These are phyloP conservation scores for Lottia scabra DNA, from an alignment of 2,888 invertebrate genomes.

Conservation along the genomic window DNA sequence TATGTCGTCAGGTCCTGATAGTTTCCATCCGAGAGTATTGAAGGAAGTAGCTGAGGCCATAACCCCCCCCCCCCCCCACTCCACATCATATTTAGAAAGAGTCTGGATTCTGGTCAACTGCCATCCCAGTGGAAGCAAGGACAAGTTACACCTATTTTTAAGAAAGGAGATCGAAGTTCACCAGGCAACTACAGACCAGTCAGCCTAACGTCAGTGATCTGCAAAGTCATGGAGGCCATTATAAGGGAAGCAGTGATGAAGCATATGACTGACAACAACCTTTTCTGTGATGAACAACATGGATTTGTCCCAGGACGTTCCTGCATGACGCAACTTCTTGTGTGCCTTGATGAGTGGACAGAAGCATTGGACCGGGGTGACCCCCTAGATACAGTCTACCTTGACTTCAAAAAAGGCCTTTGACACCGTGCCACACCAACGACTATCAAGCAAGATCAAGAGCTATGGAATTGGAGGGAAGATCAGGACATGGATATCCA, in stretches of 20 bases:
- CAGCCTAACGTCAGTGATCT: conserved; percentile 15
- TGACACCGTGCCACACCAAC: conserved; percentile 16
- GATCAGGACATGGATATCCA: neutral
- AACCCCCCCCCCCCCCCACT: neutral
- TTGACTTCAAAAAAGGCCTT: neutral
- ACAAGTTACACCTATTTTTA: conserved; percentile 13
- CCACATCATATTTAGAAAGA: conserved; percentile 2
- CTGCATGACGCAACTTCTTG: conserved; percentile 5
- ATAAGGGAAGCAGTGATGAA: conserved; percentile 9
- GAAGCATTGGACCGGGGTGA: conserved; percentile 9
- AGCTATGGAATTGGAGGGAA: neutral
- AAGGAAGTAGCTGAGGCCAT: conserved; percentile 4
- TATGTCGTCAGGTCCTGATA: too few species aligned
- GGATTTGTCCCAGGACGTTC: conserved; percentile 12
- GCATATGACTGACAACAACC: conserved; percentile 6
- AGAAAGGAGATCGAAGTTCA: conserved; percentile 9
- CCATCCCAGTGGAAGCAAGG: conserved; percentile 2
- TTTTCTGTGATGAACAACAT: conserved; percentile 10
- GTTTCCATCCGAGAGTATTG: neutral
- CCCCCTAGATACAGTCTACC: conserved; percentile 8
- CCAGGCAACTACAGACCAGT: conserved; percentile 21
- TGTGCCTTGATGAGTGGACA: conserved; percentile 10
- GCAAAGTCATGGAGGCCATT: conserved; percentile 18
- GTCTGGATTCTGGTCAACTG: neutral
- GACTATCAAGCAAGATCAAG: conserved; percentile 7